Conservation (phyloP, 2,888 invertebrate genomes). For the Galerucella pusilla region DNA sequence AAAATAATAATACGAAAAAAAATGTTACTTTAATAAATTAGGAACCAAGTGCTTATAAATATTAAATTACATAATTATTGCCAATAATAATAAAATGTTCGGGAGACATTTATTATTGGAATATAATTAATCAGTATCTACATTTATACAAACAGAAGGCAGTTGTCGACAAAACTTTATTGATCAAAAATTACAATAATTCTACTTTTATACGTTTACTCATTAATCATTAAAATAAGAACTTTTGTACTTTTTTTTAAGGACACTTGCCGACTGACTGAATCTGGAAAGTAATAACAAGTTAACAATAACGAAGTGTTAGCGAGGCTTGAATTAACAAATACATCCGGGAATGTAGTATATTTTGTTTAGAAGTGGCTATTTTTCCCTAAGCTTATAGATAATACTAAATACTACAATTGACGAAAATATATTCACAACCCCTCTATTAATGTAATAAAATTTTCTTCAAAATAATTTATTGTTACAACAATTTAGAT, state of each 20-base stretch:
- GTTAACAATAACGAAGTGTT: slow-evolving; percentile 59
- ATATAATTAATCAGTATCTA: slow-evolving; percentile 61
- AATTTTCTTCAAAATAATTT: too few relatives aligned
- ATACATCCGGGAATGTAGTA: slow-evolving; percentile 63
- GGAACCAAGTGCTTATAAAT: slow-evolving; percentile 66
- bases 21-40: slow-evolving; percentile 63
- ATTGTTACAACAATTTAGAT: too few relatives aligned
- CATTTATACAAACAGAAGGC: slow-evolving; percentile 58
- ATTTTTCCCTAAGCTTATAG: not conserved
- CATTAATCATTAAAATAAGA: slow-evolving; percentile 22
- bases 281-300: slow-evolving; percentile 52
- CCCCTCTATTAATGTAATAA: too few relatives aligned
- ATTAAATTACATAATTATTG: slow-evolving; percentile 59
- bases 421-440: too few relatives aligned
- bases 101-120: slow-evolving; percentile 58
- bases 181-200: slow-evolving; percentile 40
- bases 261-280: slow-evolving; percentile 37
- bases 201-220: slow-evolving; percentile 25
- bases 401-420: not conserved
- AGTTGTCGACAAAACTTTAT: slow-evolving; percentile 36
- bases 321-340: slow-evolving; percentile 58
- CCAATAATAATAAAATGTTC: slow-evolving; percentile 57
- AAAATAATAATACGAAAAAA: slow-evolving; percentile 61
- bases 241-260: slow-evolving; percentile 31
- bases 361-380: slow-evolving; percentile 32